These are phyloP conservation scores for Enhydra lutris DNA, from an alignment of 2,113 vertebrate genomes.

Conservation along the genomic window DNA sequence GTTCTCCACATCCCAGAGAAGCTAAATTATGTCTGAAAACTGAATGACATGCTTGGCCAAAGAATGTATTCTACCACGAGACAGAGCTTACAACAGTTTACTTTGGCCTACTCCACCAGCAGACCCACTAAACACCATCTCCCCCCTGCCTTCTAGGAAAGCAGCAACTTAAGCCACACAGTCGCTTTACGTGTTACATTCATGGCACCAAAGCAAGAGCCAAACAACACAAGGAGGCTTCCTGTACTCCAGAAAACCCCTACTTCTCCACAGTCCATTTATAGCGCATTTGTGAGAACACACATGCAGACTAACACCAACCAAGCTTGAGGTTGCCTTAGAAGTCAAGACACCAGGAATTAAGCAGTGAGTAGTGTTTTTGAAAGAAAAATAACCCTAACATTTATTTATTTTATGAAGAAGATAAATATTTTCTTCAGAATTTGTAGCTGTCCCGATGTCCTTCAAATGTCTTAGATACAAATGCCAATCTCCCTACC, in stretches of 20 bases:
- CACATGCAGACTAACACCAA: not conserved
- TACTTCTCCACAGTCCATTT: not conserved
- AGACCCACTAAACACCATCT: constrained; percentile 35
- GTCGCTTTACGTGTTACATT: not conserved
- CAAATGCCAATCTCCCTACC: not conserved
- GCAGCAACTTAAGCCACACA: not conserved
- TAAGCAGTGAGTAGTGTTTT: not conserved
- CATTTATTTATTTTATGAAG: not conserved
- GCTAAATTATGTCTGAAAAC: constrained; percentile 73
- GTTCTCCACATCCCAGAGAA: not conserved
- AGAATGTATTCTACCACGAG: constrained; percentile 17
- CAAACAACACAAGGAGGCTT: constrained; percentile 42
- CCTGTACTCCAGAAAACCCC: constrained; percentile 30
- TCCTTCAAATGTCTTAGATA: not conserved
- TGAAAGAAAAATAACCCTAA: constrained; percentile 1
- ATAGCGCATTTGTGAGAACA: not conserved
- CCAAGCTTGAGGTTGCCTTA: not conserved
- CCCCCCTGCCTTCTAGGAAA: constrained; percentile 60
- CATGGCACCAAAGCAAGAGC: not conserved
- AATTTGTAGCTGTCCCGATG: not conserved
- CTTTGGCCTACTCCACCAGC: constrained; percentile 47
- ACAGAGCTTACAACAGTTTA: constrained; percentile 37
- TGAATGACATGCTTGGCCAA: constrained; percentile 55
- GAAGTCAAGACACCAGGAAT: constrained; percentile 24
- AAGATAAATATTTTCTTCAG: not conserved